Conservation (phyloP, 35 echinoderm and acorn worm species). For the Eucidaris tribuloides region DNA sequence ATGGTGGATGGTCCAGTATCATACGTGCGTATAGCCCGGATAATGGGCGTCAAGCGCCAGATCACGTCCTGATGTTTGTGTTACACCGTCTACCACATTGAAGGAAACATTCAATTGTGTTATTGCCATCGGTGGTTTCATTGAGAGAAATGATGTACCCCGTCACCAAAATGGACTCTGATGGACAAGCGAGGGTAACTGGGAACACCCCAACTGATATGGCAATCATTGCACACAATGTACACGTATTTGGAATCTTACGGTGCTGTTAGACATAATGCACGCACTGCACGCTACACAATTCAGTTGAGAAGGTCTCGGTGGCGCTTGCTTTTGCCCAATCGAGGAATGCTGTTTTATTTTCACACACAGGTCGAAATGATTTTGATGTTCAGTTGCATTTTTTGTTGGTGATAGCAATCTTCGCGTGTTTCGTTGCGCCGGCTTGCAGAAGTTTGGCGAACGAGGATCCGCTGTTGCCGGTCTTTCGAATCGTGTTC, state of each 20-base stretch:
- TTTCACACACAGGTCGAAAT: conserved; percentile 71
- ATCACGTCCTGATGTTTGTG: conserved; percentile 15
- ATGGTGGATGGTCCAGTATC: conserved; percentile 88
- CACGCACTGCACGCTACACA: conserved; percentile 33
- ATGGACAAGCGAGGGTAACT: conserved; percentile 60
- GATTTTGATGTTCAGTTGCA: conserved; percentile 79
- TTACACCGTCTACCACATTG: conserved; percentile 60
- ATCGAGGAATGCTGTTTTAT: conserved; percentile 82
- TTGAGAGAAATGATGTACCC: conserved; percentile 84
- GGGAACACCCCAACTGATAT: conserved; percentile 56
- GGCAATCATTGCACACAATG: conserved; percentile 97
- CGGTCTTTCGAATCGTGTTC: conserved; percentile 56
- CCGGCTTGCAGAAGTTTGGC: conserved; percentile 33
- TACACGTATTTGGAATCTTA: conserved; percentile 88
- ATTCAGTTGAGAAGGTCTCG: conserved; percentile 64
- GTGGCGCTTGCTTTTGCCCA: conserved; percentile 67
- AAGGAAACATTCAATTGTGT: conserved; percentile 54
- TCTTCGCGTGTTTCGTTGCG: conserved; percentile 40
- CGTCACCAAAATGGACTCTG: conserved; percentile 55
- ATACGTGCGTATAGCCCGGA: conserved; percentile 65
- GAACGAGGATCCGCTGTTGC: conserved; percentile 42
- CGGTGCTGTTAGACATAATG: conserved; percentile 29
- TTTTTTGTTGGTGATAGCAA: conserved; percentile 63
- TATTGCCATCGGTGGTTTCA: conserved; percentile 64
- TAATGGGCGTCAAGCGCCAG: conserved; percentile 48